phyloP scores from a whole-genome alignment of 2,113 vertebrate genomes.

The Haplochromis vanheusdeni region DNA sequence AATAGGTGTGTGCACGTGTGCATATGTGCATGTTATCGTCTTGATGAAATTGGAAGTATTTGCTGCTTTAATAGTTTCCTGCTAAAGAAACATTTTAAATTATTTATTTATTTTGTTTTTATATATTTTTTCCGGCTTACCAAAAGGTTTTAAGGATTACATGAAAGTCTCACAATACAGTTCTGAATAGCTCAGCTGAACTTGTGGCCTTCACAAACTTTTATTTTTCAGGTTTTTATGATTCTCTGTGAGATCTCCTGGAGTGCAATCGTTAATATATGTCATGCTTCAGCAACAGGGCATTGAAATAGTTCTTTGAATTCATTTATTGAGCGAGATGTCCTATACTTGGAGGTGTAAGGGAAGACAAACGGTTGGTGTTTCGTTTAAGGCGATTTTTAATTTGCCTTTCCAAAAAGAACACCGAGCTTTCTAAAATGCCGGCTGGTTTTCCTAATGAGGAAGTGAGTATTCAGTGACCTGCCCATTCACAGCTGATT shows the following conservation, averaged over 20 bases:
- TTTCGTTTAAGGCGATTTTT: background rate
- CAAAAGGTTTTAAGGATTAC: conserved; percentile 3
- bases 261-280: conserved; percentile 1
- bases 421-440: conserved; percentile 17
- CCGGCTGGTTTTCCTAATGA: conserved; percentile 40
- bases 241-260: background rate
- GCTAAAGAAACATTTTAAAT: background rate
- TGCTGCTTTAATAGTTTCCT: background rate
- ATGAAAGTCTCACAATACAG: background rate
- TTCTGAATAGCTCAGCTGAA: background rate
- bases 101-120: background rate
- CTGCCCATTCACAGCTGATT: conserved; percentile 54
- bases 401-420: background rate
- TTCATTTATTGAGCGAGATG: background rate
- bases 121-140: background rate
- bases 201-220: background rate
- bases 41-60: conserved; percentile 3
- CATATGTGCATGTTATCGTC: background rate
- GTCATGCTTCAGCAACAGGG: background rate
- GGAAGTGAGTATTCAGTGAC: conserved; percentile 51
- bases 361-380: background rate
- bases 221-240: background rate
- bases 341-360: background rate
- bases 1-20: background rate
- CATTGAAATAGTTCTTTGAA: background rate